Conservation (phyloP, 2,797 vertebrate species). For the Protonibea diacanthus region DNA sequence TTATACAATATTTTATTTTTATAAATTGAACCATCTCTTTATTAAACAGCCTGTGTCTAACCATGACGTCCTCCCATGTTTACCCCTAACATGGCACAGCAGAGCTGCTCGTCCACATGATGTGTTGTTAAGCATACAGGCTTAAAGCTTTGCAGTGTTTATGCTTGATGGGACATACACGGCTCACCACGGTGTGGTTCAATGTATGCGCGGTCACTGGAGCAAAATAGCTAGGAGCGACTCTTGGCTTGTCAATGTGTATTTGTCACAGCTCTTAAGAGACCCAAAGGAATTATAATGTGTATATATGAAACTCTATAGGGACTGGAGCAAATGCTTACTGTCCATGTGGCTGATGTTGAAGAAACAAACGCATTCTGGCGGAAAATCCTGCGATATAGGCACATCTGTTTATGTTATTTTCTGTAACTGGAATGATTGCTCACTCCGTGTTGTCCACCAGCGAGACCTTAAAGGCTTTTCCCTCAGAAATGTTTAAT, state of each 20-base stretch:
- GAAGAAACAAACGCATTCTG: background rate
- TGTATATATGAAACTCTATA: constrained; percentile 33
- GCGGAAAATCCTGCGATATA: constrained; percentile 1
- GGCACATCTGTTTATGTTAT: constrained; percentile 13
- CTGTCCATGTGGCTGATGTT: constrained; percentile 17
- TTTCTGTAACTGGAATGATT: background rate
- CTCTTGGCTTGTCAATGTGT: constrained; percentile 59
- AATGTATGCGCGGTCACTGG: constrained; percentile 64
- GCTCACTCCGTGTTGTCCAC: constrained; percentile 20
- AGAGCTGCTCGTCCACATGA: constrained; percentile 18
- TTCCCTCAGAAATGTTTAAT: background rate
- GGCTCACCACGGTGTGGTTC: constrained; percentile 44
- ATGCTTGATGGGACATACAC: constrained; percentile 56
- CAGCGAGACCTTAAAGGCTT: constrained; percentile 12
- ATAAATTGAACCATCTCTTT: too few species aligned
- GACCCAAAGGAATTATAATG: constrained; percentile 25
- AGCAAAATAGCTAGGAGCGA: constrained; percentile 61
- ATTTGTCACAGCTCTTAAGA: constrained; percentile 48
- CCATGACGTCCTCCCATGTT: background rate
- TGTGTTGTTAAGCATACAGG: constrained; percentile 28
- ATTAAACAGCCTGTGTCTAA: background rate
- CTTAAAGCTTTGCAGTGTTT: constrained; percentile 55
- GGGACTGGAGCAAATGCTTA: constrained; percentile 8
- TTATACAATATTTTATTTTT: too few species aligned
- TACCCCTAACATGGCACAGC: background rate